Base-by-base conservation (phyloP, 2,888 invertebrate genomes). In the Andrena chrysosceles region DNA sequence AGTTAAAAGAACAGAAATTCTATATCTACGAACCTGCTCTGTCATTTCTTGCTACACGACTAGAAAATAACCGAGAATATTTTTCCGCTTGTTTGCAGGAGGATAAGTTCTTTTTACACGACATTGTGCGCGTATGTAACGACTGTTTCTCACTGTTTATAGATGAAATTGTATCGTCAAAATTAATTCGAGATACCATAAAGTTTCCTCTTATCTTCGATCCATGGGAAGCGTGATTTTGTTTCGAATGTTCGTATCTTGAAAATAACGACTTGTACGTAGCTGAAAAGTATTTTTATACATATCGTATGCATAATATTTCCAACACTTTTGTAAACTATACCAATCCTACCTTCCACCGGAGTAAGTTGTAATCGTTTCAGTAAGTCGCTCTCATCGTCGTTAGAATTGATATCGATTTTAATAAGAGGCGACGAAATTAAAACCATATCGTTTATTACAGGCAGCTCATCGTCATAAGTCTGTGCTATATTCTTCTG, bases 291-390 rank as follows among this genome's bases (percentile, higher is more conserved):
- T 52, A 62, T 69, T 62, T n/a, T 60, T 29, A 78, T 33, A 66
- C 33, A 56, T 67, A 49, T 13, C 29, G 23, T 48, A 33, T 2
- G 60, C 20, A 6, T 68, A 67, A 62, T 52, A 23, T 1, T 56
- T 31, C 2, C 26, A 60, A 8, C 52, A 10, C 54, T 33, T 75
- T 23, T 16, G 35, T 42, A 42, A 42, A 42, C 42, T 54, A 26
- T 52, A 48, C 29, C 4, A 42, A 42, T 29, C 23, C 76, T 89
- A 90, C 91, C 87, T 89, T 93, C 92, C 10, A 91, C 87, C 0
- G 93, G 93, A 2, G 93, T 93, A 26, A 93, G 83, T 59, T 91
- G 86, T 29, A 93, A 79, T 77, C 90, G 77, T 69, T 89, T 91
- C 33, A 85, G 82, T 76, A 87, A 77, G 52, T 90, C 89, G 26